A percentile compares a stretch with the other conserved stretches of the same genome.
These are phyloP conservation scores for Acanthochromis polyacanthus DNA, from an alignment of 2,113 vertebrate species.

Conservation along the genomic window DNA sequence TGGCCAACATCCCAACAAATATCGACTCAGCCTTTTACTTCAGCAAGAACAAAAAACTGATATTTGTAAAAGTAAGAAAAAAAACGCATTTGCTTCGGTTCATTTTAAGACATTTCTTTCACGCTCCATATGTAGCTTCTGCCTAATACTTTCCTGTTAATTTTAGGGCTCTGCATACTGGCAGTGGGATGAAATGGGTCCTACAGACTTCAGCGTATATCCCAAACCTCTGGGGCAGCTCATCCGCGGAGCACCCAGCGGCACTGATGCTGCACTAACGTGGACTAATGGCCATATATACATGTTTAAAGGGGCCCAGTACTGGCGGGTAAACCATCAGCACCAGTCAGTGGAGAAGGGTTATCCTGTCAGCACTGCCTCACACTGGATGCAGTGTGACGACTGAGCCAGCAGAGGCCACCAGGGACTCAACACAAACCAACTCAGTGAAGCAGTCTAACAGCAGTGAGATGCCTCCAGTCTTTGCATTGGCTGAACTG, in stretches of 20 bases:
- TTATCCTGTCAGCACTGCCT: conserved; percentile 78
- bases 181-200: conserved; percentile 88
- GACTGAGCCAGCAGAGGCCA: conserved; percentile 71
- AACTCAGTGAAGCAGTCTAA: background rate
- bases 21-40: conserved; percentile 87
- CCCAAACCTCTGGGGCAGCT: conserved; percentile 83
- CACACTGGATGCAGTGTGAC: conserved; percentile 86
- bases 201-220: conserved; percentile 74
- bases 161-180: conserved; percentile 83
- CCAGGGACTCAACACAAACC: conserved; percentile 18
- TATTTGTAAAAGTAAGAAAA: conserved; percentile 87
- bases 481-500: background rate
- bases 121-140: background rate
- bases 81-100: background rate
- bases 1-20: conserved; percentile 82
- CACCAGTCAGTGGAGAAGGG: conserved; percentile 80
- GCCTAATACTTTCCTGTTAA: background rate
- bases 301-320: conserved; percentile 85
- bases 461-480: conserved; percentile 4
- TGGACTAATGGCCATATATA: conserved; percentile 84
- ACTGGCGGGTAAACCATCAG: conserved; percentile 83
- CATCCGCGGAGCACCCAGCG: conserved; percentile 80
- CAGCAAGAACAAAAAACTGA: conserved; percentile 82
- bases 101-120: no score
- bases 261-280: conserved; percentile 79